Percentiles rank a stretch among this genome's conserved stretches.
Evolutionary conservation across 2,113 vertebrate genomes (phyloP).

Genomic region (Suncus etruscus): DNA sequence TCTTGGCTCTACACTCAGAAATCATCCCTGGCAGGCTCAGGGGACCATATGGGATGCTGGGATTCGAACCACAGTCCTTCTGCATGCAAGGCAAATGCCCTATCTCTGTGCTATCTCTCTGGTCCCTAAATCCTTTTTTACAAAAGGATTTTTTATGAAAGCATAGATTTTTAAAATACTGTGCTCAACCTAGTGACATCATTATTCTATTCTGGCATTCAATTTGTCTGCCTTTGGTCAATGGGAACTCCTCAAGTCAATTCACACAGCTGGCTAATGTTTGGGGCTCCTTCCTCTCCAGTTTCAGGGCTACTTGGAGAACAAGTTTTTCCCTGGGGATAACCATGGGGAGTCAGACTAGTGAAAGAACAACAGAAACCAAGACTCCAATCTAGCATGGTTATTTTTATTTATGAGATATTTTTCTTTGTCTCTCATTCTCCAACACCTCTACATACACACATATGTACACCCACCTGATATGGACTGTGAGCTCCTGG

Average conservation of each 20-base stretch:
- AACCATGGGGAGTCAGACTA: neutral
- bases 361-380: neutral
- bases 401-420: no score
- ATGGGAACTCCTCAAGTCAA: fast-evolving
- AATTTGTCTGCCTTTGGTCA: neutral
- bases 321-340: neutral
- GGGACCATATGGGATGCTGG: no score
- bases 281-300: neutral
- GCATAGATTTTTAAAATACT: neutral
- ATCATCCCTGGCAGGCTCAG: no score
- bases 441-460: no score
- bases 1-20: no score
- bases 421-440: no score
- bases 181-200: neutral
- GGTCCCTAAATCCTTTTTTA: no score
- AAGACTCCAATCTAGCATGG: neutral
- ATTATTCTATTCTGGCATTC: neutral
- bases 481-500: no score
- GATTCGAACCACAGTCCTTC: no score
- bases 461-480: no score
- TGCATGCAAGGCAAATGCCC: no score
- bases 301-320: neutral
- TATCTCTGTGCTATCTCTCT: no score
- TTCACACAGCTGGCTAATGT: neutral
- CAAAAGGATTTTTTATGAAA: neutral